phyloP scores from a whole-genome alignment of 2,888 invertebrate genomes.

The Lypha dubia region DNA sequence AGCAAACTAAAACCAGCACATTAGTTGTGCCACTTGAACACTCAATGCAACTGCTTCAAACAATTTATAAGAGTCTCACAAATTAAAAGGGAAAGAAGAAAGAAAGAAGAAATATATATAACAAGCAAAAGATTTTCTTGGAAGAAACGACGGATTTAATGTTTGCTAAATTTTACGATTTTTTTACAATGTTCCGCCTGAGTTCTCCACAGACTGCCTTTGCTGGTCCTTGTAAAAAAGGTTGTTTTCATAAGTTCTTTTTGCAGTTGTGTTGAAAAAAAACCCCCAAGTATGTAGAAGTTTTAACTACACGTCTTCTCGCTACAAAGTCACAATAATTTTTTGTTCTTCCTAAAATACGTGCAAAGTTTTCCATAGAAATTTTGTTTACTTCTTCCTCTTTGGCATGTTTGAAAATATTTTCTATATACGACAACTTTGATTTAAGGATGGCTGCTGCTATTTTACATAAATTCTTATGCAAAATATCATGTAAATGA shows the following conservation, averaged over 20 bases:
- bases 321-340: slow-evolving; percentile 32
- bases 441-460: slow-evolving; percentile 11
- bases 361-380: slow-evolving; percentile 28
- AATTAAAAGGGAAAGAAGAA: no score
- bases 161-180: slow-evolving; percentile 62
- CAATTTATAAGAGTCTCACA: slow-evolving; percentile 5
- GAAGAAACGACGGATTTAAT: slow-evolving; percentile 60
- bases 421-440: background rate
- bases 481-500: slow-evolving; percentile 23
- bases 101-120: slow-evolving; percentile 15
- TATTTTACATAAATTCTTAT: slow-evolving; percentile 7
- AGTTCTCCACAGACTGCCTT: background rate
- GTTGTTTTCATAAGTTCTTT: background rate
- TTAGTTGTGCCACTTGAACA: slow-evolving; percentile 65
- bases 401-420: background rate
- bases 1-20: slow-evolving; percentile 68
- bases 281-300: background rate
- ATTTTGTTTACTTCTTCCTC: background rate
- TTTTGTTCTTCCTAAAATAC: slow-evolving; percentile 6
- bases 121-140: slow-evolving; percentile 52
- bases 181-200: slow-evolving; percentile 49
- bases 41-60: slow-evolving; percentile 51
- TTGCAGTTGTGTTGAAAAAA: background rate
- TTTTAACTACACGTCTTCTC: slow-evolving; percentile 8
- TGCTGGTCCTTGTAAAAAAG: background rate